Base-by-base conservation (phyloP, 2,113 vertebrate genomes). In the Tapirus terrestris region DNA sequence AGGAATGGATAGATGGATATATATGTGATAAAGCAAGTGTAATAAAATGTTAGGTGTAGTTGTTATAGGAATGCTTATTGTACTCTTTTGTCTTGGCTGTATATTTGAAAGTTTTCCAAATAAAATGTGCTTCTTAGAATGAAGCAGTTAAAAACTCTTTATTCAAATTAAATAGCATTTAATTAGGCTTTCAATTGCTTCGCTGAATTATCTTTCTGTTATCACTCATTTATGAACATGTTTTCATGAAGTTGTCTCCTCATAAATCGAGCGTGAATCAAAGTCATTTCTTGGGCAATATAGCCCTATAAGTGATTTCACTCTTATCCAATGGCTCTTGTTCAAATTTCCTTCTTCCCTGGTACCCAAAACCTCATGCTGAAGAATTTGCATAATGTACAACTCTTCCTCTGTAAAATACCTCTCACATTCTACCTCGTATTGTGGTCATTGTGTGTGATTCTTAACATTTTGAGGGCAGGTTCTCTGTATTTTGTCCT, bases 121-220 rank as follows among this genome's bases (percentile, higher is more conserved):
- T 21, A 36, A 95, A 95, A 33, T 56, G 48, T 43, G 3, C 7
- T 36, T 85, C 67, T 95, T 95, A 93, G 43, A 63, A 16, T 31
- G 73, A 6, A 85, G 14, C 7, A 77, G 27, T 87, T 75, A 61
- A 88, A 96, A 76, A 29, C 3, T 83, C 8, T 36, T 56, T 4
- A 51, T 73, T 95, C 14, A 94, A 87, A 96, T 92, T 70, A 84
- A 86, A 70, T 9, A 36, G 0, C 11, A 43, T 61, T 84, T 84
- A 81, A 81, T 90, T 88, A 82, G 31, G 7, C 36, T 75, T 97
- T 75, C 8, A 63, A 36, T 94, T 92, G 7, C 33, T 89, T 56
- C 6, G 68, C 53, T 61, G 20, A 83, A 76, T 91, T 92, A 70
- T 58, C n/a, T 95, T 91, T 76, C 27, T 56, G 7, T 63, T 67